Conservation (phyloP, 2,797 vertebrate species). For the Synanceia verrucosa region DNA sequence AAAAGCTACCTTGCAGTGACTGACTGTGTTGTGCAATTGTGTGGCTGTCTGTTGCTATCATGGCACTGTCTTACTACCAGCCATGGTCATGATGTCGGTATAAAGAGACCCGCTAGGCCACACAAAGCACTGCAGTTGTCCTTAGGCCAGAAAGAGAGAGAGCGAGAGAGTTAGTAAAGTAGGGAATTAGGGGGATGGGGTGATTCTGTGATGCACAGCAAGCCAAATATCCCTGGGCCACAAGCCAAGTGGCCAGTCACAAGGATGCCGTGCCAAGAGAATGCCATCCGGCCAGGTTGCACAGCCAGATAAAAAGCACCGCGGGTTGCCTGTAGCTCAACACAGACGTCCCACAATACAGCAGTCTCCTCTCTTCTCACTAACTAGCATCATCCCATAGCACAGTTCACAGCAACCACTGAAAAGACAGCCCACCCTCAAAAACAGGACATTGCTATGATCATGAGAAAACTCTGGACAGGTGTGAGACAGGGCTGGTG, state of each 20-base stretch:
- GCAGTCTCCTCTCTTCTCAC: conserved; percentile 19
- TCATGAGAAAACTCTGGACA: conserved; percentile 10
- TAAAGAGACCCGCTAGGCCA: conserved; percentile 65
- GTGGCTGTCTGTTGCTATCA: conserved; percentile 60
- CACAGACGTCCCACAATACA: conserved; percentile 51
- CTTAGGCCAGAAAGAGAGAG: conserved; percentile 56
- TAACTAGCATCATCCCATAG: conserved; percentile 24
- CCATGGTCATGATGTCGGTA: conserved; percentile 47
- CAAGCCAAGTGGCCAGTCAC: conserved; percentile 70
- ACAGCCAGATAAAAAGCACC: conserved; percentile 73
- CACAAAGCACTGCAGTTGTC: conserved; percentile 75
- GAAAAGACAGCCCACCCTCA: neutral
- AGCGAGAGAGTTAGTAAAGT: conserved; percentile 34
- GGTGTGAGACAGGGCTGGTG: conserved; percentile 33
- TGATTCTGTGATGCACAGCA: conserved; percentile 52
- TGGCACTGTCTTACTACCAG: conserved; percentile 52
- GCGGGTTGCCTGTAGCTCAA: conserved; percentile 49
- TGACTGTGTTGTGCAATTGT: conserved; percentile 57
- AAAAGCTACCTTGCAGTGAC: conserved; percentile 62
- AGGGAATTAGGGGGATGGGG: conserved; percentile 64
- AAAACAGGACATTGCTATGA: neutral
- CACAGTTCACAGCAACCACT: neutral
- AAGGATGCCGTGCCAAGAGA: conserved; percentile 63
- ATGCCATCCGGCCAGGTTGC: conserved; percentile 75
- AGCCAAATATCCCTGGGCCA: conserved; percentile 74